Evolutionary conservation across 1,140 invertebrate genomes (phyloP), one percentile per base, ranked within the genome.

Genomic region (Oedothorax gibbosus): DNA sequence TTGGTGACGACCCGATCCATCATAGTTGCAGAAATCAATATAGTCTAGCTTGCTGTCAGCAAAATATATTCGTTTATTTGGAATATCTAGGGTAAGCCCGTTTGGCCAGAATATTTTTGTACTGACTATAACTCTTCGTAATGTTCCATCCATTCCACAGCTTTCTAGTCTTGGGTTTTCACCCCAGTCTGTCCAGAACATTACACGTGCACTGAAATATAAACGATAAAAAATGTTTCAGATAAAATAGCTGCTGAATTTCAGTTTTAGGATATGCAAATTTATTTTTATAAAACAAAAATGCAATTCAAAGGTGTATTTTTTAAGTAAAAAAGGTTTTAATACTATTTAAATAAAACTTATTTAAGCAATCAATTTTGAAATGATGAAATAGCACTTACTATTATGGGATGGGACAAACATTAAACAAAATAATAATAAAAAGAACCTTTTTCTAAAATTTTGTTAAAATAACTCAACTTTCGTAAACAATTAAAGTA

Each of bases 91-190:
- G 0, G 98, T 97, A 0, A 99, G 90, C 7, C 97, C 98, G 89
- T 99, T 99, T 0, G 98, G 98, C 98, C 98, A 99, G 90, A 97
- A 99, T 35, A 99, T 97, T 89, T 99, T 99, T 0, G 96, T 98
- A 18, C 93, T 95, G 35, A 99, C 96, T 49, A 99, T 97, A 0
- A 94, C 93, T 15, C 92, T 93, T 11, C 98, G 92, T 87, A 95
- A 94, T 0, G 93, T 94, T 0, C 98, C 98, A 89, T 99, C 98
- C 95, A 99, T 96, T 21, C 97, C 97, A 10, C 98, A 94, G 84
- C 97, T 91, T 90, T 99, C 98, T 81, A 99, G 97, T 2, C 97
- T 90, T 3, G 98, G 98, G 91, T 98, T 97, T 89, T 98, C 97
- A 66, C 98, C 98, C 98, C 98, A 99, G 89, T 99, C 98, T 0